Evolutionary conservation across 53 echinoderm and acorn worm species (phyloP), one percentile per base, ranked within the genome.

Genomic region (Echinarachnius parma): DNA sequence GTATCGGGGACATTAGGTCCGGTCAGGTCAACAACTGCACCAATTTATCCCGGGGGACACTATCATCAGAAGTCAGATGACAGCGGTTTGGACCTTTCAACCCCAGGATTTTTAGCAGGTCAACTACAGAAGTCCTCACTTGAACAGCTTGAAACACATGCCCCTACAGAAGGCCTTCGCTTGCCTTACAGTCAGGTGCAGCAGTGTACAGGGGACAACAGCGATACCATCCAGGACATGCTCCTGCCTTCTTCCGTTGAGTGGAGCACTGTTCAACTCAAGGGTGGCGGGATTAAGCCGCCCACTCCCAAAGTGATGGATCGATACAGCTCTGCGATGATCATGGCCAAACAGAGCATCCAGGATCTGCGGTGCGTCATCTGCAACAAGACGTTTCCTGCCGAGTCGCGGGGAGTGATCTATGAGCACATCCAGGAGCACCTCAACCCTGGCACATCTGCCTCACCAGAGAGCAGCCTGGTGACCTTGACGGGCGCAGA

Each of bases 171-270:
- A n/a, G n/a, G n/a, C n/a, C n/a, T n/a, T n/a, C 23, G 22, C 5
- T 45, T 46, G 0, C 39, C 57, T 1, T 42, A 35, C 54, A 56
- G 35, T 72, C 74, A 72, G n/a, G 74, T 72, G 15, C 57, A 72
- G 27, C 74, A 72, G 74, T 72, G 74, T 57, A 72, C 74, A 20
- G 57, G 74, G 24, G 74, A 72, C 28, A 72, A 57, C 46, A 28
- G 28, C 27, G 25, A 55, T 57, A 56, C 74, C 8, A 42, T 13
- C 8, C 74, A 72, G 25, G 74, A 72, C 57, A 72, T 72, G 57
- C 54, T 72, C 5, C 54, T 72, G 23, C 74, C 74, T n/a, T 37
- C 74, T 10, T 72, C 74, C n/a, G 74, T 72, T 21, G 55, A 72
- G 2, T 72, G 74, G 74, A 72, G 74, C 55, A 72, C 57, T 28